phyloP scores from a whole-genome alignment of 2,888 invertebrate species.

The Ophion ventricosus region DNA sequence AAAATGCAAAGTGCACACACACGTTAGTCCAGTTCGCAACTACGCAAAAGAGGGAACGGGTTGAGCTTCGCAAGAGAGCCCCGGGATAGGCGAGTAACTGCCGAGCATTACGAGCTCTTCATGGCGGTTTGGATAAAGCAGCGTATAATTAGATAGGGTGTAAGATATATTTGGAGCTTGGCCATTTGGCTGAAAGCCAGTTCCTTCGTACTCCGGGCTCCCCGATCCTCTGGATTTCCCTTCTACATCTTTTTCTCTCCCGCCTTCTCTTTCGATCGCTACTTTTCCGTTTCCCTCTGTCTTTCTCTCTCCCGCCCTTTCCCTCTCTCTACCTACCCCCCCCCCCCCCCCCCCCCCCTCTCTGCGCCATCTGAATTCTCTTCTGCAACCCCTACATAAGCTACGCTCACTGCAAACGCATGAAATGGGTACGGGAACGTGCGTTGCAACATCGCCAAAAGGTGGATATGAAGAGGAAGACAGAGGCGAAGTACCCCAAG shows the following conservation, averaged over 20 bases:
- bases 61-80: constrained; percentile 48
- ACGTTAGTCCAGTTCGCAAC: constrained; percentile 51
- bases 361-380: constrained; percentile 51
- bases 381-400: constrained; percentile 24
- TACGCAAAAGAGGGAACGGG: constrained; percentile 49
- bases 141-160: constrained; percentile 83
- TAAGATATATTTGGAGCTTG: constrained; percentile 82
- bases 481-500: not conserved
- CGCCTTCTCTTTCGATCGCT: constrained; percentile 29
- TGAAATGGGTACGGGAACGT: constrained; percentile 60
- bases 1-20: constrained; percentile 64
- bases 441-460: constrained; percentile 46
- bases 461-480: constrained; percentile 1
- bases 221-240: constrained; percentile 59
- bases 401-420: constrained; percentile 16
- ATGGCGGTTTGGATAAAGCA: constrained; percentile 81
- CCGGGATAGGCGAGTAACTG: constrained; percentile 78
- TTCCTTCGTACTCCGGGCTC: constrained; percentile 68
- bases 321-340: not conserved
- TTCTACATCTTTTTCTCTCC: constrained; percentile 15
- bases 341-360: not conserved
- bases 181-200: constrained; percentile 81
- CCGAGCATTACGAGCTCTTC: constrained; percentile 79
- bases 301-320: not conserved
- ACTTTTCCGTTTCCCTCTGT: constrained; percentile 25